phyloP scores from a whole-genome alignment of 2,888 invertebrate genomes.

The Zaprionus bogoriensis region DNA sequence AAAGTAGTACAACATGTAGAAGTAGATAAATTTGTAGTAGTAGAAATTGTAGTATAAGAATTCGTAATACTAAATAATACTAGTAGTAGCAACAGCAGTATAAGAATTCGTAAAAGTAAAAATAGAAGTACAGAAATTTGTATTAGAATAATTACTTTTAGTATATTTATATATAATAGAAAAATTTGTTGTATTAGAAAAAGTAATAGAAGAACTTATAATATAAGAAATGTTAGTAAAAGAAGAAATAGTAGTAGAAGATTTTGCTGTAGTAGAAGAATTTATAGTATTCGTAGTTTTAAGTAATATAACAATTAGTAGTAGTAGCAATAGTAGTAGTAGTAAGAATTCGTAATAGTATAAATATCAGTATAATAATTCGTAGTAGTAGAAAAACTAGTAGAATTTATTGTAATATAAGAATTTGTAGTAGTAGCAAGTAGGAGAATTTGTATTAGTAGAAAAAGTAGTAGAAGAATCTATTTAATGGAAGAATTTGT shows the following conservation, averaged over 20 bases:
- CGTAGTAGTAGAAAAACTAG: neutral
- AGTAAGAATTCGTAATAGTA: neutral
- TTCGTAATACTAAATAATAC: neutral
- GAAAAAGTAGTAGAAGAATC: neutral
- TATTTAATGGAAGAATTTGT: neutral
- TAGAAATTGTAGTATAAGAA: neutral
- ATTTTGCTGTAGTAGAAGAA: neutral
- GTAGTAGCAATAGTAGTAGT: neutral
- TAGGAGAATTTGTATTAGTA: neutral
- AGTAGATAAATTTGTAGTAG: neutral
- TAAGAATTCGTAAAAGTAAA: neutral
- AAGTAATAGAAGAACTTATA: neutral
- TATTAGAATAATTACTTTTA: neutral
- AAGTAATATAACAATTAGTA: neutral
- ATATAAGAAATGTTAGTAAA: neutral
- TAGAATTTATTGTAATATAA: neutral
- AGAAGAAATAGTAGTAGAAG: neutral
- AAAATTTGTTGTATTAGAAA: neutral
- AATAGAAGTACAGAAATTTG: neutral
- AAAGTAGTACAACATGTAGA: neutral
- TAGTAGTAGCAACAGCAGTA: neutral
- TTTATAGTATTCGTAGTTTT: neutral
- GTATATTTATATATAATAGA: neutral
- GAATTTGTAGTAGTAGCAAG: neutral
- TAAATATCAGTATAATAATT: neutral